Percentiles rank a stretch among this genome's conserved stretches.
These are phyloP conservation scores for Axea sp. DNA, from an alignment of 2,888 invertebrate genomes.

Conservation along the genomic window DNA sequence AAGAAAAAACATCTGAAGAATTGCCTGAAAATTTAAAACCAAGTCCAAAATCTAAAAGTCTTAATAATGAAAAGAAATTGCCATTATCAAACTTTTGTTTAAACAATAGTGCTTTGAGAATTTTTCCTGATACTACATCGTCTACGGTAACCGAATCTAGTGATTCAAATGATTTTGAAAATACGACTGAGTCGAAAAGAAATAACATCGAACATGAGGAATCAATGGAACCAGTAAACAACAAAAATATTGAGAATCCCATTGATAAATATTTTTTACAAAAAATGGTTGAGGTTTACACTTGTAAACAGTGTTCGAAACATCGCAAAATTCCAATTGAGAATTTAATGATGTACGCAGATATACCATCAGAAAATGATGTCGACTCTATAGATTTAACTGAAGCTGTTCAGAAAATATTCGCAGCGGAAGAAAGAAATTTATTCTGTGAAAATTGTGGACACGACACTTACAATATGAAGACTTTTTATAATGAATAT, in stretches of 20 bases:
- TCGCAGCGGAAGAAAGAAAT: constrained; percentile 69
- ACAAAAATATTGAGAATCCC: constrained; percentile 62
- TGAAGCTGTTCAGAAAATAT: constrained; percentile 67
- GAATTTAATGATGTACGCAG: constrained; percentile 72
- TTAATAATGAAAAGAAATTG: constrained; percentile 64
- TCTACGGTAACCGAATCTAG: constrained; percentile 12
- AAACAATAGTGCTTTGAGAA: constrained; percentile 44
- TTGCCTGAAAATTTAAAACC: constrained; percentile 12
- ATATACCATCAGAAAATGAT: constrained; percentile 65
- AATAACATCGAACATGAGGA: no score
- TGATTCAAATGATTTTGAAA: constrained; percentile 5
- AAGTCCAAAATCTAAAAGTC: constrained; percentile 18
- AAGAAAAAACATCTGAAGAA: constrained; percentile 17
- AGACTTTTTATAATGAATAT: constrained; percentile 67
- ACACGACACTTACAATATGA: constrained; percentile 67
- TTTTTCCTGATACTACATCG: constrained; percentile 47
- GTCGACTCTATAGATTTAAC: constrained; percentile 62
- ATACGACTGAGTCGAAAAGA: no score
- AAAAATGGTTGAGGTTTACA: constrained; percentile 70
- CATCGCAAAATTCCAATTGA: constrained; percentile 70
- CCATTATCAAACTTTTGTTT: constrained; percentile 68
- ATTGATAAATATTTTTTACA: constrained; percentile 71
- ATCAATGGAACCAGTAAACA: no score
- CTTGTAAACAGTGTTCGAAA: constrained; percentile 68
- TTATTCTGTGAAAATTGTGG: constrained; percentile 70